phyloP scores from a whole-genome alignment of 2,113 vertebrate genomes.

The Cyanistes caeruleus region DNA sequence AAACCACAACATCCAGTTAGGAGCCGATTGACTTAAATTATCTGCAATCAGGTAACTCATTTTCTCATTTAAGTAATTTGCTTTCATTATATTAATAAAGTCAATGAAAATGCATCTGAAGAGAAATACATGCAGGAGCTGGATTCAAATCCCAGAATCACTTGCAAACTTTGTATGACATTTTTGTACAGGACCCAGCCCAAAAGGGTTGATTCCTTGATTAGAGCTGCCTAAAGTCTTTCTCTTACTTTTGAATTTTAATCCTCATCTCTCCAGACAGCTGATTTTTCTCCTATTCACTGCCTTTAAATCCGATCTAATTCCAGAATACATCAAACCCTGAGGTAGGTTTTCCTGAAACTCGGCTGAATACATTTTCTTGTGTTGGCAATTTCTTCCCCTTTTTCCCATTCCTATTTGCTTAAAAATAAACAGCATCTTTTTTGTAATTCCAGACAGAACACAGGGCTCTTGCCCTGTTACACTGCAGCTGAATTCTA shows the following conservation, averaged over 20 bases:
- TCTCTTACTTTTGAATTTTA: constrained; percentile 42
- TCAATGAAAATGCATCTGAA: constrained; percentile 6
- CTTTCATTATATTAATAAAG: constrained; percentile 42
- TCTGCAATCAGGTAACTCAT: not conserved
- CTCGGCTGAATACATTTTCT: constrained; percentile 43
- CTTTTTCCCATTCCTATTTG: constrained; percentile 10
- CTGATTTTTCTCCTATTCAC: constrained; percentile 2
- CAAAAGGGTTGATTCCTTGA: constrained; percentile 35
- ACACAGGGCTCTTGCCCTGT: constrained; percentile 50
- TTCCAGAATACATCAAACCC: constrained; percentile 26
- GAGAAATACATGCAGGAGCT: constrained; percentile 1
- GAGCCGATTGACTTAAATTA: not conserved
- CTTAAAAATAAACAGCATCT: constrained; percentile 74
- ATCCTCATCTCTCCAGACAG: constrained; percentile 34
- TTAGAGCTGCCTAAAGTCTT: constrained; percentile 27
- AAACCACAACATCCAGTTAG: not conserved
- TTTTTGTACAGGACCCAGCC: not conserved
- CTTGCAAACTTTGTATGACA: not conserved
- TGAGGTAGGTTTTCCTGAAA: constrained; percentile 41
- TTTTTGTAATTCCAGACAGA: constrained; percentile 69
- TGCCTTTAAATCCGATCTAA: constrained; percentile 43
- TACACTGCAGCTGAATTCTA: constrained; percentile 72
- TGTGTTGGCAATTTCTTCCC: not conserved
- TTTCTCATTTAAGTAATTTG: constrained; percentile 36
- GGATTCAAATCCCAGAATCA: not conserved